Base-by-base conservation (phyloP, 1,140 invertebrate genomes). In the Littorina saxatilis region DNA sequence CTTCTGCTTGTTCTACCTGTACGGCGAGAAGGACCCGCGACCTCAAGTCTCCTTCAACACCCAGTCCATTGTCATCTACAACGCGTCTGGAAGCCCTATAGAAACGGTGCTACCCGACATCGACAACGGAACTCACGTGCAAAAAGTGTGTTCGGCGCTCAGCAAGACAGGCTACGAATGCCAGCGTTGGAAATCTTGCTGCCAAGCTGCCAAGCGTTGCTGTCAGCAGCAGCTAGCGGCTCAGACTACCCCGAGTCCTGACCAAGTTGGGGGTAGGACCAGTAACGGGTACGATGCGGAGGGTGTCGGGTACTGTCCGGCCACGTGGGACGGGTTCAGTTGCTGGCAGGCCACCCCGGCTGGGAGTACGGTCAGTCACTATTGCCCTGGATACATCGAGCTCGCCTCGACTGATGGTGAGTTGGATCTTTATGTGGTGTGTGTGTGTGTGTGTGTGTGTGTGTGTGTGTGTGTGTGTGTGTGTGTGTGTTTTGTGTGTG, bases 301-400 rank as follows among this genome's bases (percentile, higher is more conserved):
- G 27, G 50, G 29, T 52, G n/a, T n/a, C n/a, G 70, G 66, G 23
- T 75, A 81, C 66, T 83, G 84, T 63, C 80, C 82, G 37, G 35
- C 82, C 32, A 83, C 79, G 39, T 83, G 84, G 82, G 83, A 86
- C 37, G 85, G 83, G 40, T 84, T 68, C 66, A 77, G 95, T 4
- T 98, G 97, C 90, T 97, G 96, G 96, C 95, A 96, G 37, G 94
- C 95, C 88, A 97, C 96, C 11, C 92, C 93, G 20, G 96, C 96
- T 29, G 96, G 96, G 86, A 90, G 92, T 76, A 94, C 94, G 35
- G 96, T 95, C 13, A 95, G 93, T 88, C 94, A 94, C 61, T 92
- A 93, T n/a, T 97, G 97, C 92, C 96, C 96, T 23, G 92, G 92
- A 82, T 97, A 96, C 52, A 75, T 86, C 20, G 85, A 86, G 32